Conservation (phyloP, 2,113 vertebrate genomes). For the Ahaetulla prasina region DNA sequence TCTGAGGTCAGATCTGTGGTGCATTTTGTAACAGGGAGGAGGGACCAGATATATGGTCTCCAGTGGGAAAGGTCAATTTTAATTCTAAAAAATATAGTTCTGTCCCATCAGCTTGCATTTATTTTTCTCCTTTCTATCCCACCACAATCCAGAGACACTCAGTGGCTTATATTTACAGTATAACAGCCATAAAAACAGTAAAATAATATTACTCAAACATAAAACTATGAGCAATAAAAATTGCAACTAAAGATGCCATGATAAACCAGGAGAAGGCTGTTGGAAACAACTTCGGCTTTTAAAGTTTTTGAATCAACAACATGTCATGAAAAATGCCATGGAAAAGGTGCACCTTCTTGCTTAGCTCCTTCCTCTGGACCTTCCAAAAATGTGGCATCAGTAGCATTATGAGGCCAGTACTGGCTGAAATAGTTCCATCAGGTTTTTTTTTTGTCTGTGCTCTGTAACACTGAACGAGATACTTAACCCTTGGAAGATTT, state of each 20-base stretch:
- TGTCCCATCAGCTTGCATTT: not conserved
- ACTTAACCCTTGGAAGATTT: not conserved
- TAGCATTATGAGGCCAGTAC: not conserved
- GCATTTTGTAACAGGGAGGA: not conserved
- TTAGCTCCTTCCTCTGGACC: not conserved
- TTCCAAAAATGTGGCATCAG: not conserved
- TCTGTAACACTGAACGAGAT: not conserved
- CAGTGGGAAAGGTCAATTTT: not conserved
- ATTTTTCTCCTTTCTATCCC: not conserved
- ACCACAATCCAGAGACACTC: not conserved
- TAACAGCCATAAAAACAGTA: not conserved
- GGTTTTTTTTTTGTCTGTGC: not conserved
- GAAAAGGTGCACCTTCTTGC: not conserved
- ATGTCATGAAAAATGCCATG: not conserved
- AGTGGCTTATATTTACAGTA: not conserved
- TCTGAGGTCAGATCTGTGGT: not conserved
- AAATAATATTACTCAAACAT: not conserved
- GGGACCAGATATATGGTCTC: not conserved
- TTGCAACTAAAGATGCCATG: not conserved
- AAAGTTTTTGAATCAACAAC: not conserved
- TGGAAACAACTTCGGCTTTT: not conserved
- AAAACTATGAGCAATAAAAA: not conserved
- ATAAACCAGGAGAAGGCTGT: not conserved
- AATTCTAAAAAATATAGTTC: not conserved
- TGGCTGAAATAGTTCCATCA: not conserved